A percentile compares a stretch with the other conserved stretches of the same genome.
phyloP scores from a whole-genome alignment of 2,888 invertebrate species.

The Poecilus cupreus region DNA sequence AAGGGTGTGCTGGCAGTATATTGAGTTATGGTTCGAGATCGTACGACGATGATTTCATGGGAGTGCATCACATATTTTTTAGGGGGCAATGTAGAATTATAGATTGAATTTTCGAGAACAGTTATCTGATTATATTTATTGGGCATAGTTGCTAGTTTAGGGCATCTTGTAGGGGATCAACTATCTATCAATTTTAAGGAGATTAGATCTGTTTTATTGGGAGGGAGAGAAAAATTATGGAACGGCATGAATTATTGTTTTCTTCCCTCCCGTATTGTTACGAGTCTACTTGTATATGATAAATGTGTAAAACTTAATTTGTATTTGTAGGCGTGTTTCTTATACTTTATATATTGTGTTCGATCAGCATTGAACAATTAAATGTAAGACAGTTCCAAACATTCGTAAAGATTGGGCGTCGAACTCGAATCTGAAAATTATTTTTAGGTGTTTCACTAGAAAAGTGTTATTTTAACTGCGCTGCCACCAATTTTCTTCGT shows the following conservation, averaged over 20 bases:
- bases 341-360: no score
- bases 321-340: no score
- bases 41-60: not conserved
- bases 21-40: not conserved
- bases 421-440: no score
- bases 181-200: slow-evolving; percentile 27
- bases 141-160: not conserved
- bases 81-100: not conserved
- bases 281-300: no score
- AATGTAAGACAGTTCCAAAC: no score
- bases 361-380: no score
- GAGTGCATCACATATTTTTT: not conserved
- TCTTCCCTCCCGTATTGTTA: no score
- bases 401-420: no score
- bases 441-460: no score
- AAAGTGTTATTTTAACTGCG: no score
- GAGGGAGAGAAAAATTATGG: not conserved
- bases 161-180: slow-evolving; percentile 3
- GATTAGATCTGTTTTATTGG: slow-evolving; percentile 4
- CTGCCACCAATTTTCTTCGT: no score
- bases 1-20: not conserved
- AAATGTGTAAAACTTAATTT: no score
- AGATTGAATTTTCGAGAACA: not conserved
- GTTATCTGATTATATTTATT: slow-evolving; percentile 13
- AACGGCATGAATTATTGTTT: not conserved